Base-by-base conservation (phyloP, 2,113 vertebrate genomes). In the Pelodiscus sinensis region DNA sequence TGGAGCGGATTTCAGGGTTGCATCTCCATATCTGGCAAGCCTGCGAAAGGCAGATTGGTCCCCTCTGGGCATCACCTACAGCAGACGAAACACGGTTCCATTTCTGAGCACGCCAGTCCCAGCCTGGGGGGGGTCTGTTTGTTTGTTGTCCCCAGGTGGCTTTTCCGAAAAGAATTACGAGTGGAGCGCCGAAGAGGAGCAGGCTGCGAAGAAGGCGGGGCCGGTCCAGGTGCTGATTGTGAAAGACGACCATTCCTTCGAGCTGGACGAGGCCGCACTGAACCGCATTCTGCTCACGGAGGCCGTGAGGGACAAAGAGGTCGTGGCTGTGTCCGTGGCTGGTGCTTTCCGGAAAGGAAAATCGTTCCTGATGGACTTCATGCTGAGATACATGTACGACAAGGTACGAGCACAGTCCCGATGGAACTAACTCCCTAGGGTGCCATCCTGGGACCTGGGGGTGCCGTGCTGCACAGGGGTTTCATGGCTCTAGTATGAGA, bases 281-380 rank as follows among this genome's bases (percentile, higher is more conserved):
- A 99, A 98, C 93, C 98, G 98, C 65, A 99, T 99, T 97, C 98
- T 99, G 73, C 98, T 99, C 92, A 97, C 99, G 0, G 99, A 99
- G 96, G 98, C 99, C 38, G 98, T 99, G 96, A 97, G 99, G 12
- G 99, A 99, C 73, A 98, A 99, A 18, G 99, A 99, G 88, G 99
- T 99, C 1, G 99, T 99, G 77, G 99, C 99, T 6, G 98, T 99
- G 83, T 99, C 99, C 0, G 99, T 99, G 19, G 99, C 99, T 7
- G 99, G 99, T 87, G 99, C 99, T 44, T 99, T 99, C 88, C 98
- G 99, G 12, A 99, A 99, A 98, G 99, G 99, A 35, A 99, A 99
- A 93, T 99, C 99, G 1, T 99, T 99, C 97, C 98, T 99, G 84
- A 99, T 99, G 99, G 99, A 99, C 97, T 99, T 99, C 97, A 99